Evolutionary conservation across 2,113 vertebrate species (phyloP), one percentile per base, ranked within the genome.

Genomic region (Pachyramphus minor): DNA sequence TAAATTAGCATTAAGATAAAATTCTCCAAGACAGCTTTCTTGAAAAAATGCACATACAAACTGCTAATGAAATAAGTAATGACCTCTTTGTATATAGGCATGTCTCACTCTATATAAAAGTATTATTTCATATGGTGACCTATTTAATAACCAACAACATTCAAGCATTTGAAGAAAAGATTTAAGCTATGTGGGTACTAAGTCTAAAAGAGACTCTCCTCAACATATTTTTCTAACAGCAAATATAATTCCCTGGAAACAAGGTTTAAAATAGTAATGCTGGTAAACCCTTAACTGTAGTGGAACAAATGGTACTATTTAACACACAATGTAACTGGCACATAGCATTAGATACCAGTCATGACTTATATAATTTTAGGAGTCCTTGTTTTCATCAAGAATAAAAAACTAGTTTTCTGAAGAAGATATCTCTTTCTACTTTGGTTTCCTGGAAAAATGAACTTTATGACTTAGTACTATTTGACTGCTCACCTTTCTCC

Each of bases 221-320:
- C 39, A 85, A 64, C 10, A 2, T 63, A 74, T 55, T 85, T 55
- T 85, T 78, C 47, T 33, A 91, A 53, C 21, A 80, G 30, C 55
- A 93, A 92, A 87, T 72, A 63, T 52, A 96, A 80, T 83, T 84
- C 37, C 74, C 56, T 75, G 66, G 74, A 94, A 90, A 86, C 30
- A 82, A 67, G 56, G 25, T 91, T 96, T 96, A 89, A 82, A 93
- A 96, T 50, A 91, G 52, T n/a, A 84, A 45, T 37, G 58, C 25
- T 76, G 49, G 74, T 76, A 87, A 50, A 77, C 44, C 56, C 49
- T 90, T 86, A 52, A 77, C 72, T 93, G 39, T 21, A 89, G 62
- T 33, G 75, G 39, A 69, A 33, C 59, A 82, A 93, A 42, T 53
- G 28, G 6, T 22, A 68, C 71, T 28, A 53, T 8, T 60, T 60